Evolutionary conservation across 2,888 invertebrate species (phyloP), one percentile per base, ranked within the genome.

Genomic region (Hyles lineata): DNA sequence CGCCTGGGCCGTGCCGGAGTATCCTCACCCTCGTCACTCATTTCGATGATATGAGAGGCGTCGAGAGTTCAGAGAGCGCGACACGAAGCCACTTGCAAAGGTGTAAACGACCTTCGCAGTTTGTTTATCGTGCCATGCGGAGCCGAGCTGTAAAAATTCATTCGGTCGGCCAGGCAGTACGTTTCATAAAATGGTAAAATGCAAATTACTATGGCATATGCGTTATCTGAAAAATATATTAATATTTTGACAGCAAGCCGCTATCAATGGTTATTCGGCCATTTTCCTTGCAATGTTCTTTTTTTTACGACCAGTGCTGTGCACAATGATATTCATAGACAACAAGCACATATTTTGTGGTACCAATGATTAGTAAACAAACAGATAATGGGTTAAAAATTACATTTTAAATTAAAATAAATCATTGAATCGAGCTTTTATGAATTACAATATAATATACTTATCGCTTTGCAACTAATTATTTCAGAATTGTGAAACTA

Each of bases 241-340:
- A 85, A 80, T 92, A 93, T 93, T 94, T 93, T 95, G 95, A 95
- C 95, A 95, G 94, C 91, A 94, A 94, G 93, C 94, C 92, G 94
- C 92, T 93, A 90, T 91, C 88, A 85, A 88, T 87, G 86, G 85
- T 88, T 86, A 87, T 84, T 85, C 94, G 83, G 94, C 95, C 95
- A 95, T 95, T 93, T 94, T 94, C 83, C 85, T 88, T 90, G 84
- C 79, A 76, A 74, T 76, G 74, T 43, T 77, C 79, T 80, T 78
- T 78, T 81, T 78, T 78, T 77, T n/a, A 59, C n/a, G 29, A 52
- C 25, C 69, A 73, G 55, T 72, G 60, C 19, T 25, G 23, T 72
- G 55, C 15, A 15, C 32, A 25, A 23, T 62, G 1, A 29, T 70
- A 32, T 8, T 32, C 60, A 60, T 60, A 25, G 25, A 60, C 60